These are phyloP conservation scores for Engystomops pustulosus DNA, from an alignment of 2,113 vertebrate genomes.

Conservation along the genomic window DNA sequence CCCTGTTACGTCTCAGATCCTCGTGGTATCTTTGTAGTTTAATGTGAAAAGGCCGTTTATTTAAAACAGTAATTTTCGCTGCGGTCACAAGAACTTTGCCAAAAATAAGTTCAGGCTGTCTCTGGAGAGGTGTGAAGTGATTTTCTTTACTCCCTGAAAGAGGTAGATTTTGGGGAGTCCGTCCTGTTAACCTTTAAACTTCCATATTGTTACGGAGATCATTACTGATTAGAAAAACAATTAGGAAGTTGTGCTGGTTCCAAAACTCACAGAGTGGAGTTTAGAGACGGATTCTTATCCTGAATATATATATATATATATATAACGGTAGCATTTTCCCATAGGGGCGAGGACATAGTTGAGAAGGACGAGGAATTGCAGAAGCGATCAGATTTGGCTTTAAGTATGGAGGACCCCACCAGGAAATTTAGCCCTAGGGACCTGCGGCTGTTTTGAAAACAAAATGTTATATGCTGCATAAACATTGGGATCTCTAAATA, in stretches of 20 bases:
- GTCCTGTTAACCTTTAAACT: neutral
- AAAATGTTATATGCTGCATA: neutral
- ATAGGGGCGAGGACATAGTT: too few relatives aligned
- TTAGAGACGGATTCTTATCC: neutral
- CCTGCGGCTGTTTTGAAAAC: neutral
- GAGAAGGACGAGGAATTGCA: neutral
- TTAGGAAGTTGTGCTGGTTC: neutral
- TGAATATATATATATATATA: too few relatives aligned
- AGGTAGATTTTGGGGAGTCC: conserved; percentile 18
- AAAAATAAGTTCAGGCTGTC: conserved; percentile 35
- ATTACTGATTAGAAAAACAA: neutral
- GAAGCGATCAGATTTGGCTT: neutral
- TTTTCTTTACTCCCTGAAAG: conserved; percentile 8
- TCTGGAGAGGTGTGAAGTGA: conserved; percentile 35
- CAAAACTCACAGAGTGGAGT: neutral
- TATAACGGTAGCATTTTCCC: too few relatives aligned
- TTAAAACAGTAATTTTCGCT: conserved; percentile 32
- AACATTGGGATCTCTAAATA: neutral
- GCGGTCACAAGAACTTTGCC: conserved; percentile 20
- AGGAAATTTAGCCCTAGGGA: conserved; percentile 8
- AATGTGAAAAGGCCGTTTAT: conserved; percentile 40
- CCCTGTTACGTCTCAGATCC: conserved; percentile 44
- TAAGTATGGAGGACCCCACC: neutral
- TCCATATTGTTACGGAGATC: neutral
- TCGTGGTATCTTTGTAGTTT: conserved; percentile 18